phyloP scores from a whole-genome alignment of 2,113 vertebrate genomes.

The Gallinago media region DNA sequence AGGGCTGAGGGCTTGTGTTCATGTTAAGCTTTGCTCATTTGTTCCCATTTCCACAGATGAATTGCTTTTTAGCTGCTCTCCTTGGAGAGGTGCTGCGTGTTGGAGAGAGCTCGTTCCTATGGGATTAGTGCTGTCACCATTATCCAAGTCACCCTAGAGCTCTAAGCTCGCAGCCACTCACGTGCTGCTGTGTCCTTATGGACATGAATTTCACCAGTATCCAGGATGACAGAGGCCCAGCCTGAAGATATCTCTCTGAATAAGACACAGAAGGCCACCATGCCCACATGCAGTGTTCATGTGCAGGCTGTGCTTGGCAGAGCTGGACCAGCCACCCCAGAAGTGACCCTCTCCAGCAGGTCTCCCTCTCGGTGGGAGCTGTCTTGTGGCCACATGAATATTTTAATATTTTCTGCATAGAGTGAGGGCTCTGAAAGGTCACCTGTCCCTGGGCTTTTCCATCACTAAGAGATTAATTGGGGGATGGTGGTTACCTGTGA shows the following conservation, averaged over 20 bases:
- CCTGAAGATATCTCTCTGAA: not conserved
- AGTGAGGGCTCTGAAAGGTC: not conserved
- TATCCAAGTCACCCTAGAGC: not conserved
- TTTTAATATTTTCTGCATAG: not conserved
- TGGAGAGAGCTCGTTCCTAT: not conserved
- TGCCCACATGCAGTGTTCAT: fast-evolving
- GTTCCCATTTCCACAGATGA: not conserved
- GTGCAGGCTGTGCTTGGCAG: not conserved
- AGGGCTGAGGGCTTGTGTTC: not conserved
- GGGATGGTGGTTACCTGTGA: not conserved
- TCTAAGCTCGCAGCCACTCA: not conserved
- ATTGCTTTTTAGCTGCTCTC: not conserved
- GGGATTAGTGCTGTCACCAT: not conserved
- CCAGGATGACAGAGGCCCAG: not conserved
- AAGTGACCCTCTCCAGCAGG: not conserved
- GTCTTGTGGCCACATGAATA: not conserved
- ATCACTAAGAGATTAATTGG: not conserved
- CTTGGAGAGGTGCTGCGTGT: not conserved
- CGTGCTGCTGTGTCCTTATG: fast-evolving
- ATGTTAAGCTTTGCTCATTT: not conserved
- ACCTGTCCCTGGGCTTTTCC: not conserved
- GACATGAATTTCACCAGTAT: not conserved
- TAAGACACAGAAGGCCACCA: not conserved
- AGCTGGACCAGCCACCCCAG: not conserved
- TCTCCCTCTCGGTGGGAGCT: not conserved